Percentiles rank a stretch among this genome's conserved stretches.
Evolutionary conservation across 2,888 invertebrate genomes (phyloP).

Genomic region (Nomada hirtipes): DNA sequence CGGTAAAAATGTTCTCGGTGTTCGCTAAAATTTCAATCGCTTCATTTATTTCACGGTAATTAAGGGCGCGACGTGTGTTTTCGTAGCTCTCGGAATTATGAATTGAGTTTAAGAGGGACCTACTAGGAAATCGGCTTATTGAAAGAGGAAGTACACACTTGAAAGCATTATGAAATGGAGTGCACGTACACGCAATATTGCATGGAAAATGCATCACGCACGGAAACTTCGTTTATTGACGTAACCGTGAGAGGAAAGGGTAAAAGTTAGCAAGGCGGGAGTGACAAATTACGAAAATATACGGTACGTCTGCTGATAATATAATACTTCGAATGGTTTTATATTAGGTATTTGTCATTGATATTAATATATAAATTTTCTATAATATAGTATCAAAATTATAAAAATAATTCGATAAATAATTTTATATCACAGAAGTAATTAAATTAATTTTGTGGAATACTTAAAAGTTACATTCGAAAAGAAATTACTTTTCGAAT

Average conservation of each 20-base stretch:
- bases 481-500: too few relatives aligned
- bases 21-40: background rate
- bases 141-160: conserved; percentile 7
- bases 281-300: background rate
- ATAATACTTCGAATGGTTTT: background rate
- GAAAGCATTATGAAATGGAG: background rate
- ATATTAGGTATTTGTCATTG: background rate
- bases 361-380: background rate
- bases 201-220: conserved; percentile 16
- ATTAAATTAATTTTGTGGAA: too few relatives aligned
- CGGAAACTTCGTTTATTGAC: conserved; percentile 25
- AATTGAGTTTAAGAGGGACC: background rate
- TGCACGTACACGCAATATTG: conserved; percentile 16
- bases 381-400: too few relatives aligned
- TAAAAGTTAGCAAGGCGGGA: conserved; percentile 10
- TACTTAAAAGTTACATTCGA: too few relatives aligned
- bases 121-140: background rate
- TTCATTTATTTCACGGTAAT: background rate
- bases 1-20: background rate
- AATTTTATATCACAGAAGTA: too few relatives aligned
- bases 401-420: too few relatives aligned
- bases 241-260: conserved; percentile 24
- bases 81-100: background rate
- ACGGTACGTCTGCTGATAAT: background rate
- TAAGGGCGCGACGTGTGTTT: background rate